Conservation (phyloP, 2,113 vertebrate genomes). For the Apteryx owenii region DNA sequence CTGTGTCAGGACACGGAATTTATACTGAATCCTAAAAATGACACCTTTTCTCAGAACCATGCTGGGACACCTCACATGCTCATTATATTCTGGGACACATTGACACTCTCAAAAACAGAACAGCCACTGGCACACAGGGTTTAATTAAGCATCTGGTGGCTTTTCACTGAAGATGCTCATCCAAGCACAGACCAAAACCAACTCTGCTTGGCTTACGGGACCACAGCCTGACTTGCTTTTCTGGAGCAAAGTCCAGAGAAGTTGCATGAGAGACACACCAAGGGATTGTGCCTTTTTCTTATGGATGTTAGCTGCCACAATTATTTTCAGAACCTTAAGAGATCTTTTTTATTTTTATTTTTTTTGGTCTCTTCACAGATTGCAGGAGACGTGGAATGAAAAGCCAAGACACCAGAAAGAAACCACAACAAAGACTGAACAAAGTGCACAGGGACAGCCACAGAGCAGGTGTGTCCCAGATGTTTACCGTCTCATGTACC, state of each 20-base stretch:
- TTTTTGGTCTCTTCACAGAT: not conserved
- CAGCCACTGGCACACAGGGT: not conserved
- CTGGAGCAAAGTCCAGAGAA: not conserved
- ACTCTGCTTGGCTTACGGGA: not conserved
- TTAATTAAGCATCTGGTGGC: not conserved
- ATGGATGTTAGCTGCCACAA: not conserved
- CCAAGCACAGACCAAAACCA: not conserved
- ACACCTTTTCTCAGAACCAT: not conserved
- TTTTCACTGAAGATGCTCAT: not conserved
- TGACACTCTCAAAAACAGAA: not conserved
- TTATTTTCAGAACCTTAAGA: not conserved
- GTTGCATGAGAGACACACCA: not conserved
- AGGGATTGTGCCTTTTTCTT: not conserved
- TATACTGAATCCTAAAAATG: not conserved
- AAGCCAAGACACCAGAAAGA: not conserved
- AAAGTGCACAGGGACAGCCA: not conserved
- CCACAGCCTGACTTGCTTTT: not conserved
- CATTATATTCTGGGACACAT: not conserved
- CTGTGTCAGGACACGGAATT: not conserved
- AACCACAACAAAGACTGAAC: not conserved
- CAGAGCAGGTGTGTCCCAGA: rapidly evolving
- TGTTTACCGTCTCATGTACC: not conserved
- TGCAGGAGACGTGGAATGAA: not conserved
- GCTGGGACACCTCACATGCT: not conserved
- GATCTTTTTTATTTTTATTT: not conserved